Conservation (phyloP, 2,113 vertebrate species). For the Cyphomyrus plagiostoma region DNA sequence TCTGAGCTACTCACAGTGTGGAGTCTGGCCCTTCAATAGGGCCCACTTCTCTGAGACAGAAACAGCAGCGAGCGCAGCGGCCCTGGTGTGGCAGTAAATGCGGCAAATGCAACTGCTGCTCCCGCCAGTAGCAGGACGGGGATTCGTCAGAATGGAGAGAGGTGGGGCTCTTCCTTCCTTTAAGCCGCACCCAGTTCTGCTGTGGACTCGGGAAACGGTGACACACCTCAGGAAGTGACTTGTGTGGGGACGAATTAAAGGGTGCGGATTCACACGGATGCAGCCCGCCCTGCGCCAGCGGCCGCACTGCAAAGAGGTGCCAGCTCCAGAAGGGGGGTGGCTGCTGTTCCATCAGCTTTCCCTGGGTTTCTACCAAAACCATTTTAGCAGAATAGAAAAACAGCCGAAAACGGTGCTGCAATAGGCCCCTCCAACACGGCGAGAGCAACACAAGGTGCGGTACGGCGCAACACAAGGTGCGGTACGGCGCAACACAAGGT, state of each 20-base stretch:
- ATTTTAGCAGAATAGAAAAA: neutral
- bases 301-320: neutral
- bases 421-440: neutral
- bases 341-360: neutral
- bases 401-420: neutral
- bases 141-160: neutral
- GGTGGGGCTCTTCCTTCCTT: slow-evolving; percentile 9
- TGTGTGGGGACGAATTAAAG: neutral
- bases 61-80: too few relatives aligned
- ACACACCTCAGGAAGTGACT: neutral
- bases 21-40: neutral
- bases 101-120: slow-evolving; percentile 20
- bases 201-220: slow-evolving; percentile 10
- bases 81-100: neutral
- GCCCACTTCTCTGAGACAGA: neutral
- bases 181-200: neutral
- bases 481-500: too few relatives aligned
- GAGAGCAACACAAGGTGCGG: too few relatives aligned
- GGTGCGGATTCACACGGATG: neutral
- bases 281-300: neutral
- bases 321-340: neutral
- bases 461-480: too few relatives aligned
- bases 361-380: neutral
- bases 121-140: neutral
- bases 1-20: neutral